These are phyloP conservation scores for Aradophagus sp. DNA, from an alignment of 1,140 invertebrate genomes.

Conservation along the genomic window DNA sequence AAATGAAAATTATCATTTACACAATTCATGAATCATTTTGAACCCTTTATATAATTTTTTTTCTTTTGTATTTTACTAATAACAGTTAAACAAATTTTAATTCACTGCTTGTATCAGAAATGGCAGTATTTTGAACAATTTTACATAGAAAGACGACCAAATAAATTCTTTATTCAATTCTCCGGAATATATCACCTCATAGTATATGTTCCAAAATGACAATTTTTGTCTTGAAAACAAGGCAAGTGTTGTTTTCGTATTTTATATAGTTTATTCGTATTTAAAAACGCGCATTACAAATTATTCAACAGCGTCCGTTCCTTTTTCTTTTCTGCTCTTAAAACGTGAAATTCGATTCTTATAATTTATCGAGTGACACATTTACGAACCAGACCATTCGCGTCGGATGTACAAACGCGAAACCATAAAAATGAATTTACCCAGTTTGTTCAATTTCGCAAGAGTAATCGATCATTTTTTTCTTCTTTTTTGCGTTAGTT, in stretches of 20 bases:
- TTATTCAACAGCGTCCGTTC: constrained; percentile 13
- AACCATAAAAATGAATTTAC: constrained; percentile 20
- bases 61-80: too few relatives aligned
- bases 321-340: not conserved
- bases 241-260: constrained; percentile 21
- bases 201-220: constrained; percentile 13
- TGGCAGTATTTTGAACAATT: constrained; percentile 6
- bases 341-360: constrained; percentile 3
- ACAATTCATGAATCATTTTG: too few relatives aligned
- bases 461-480: constrained; percentile 48
- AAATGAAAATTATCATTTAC: too few relatives aligned
- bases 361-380: not conserved
- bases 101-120: not conserved
- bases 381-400: constrained; percentile 12
- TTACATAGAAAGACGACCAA: not conserved
- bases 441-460: constrained; percentile 37
- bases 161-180: constrained; percentile 13
- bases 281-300: constrained; percentile 19
- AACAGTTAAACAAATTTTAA: not conserved
- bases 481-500: constrained; percentile 13
- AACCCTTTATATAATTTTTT: too few relatives aligned
- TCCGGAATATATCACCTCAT: constrained; percentile 10
- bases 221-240: constrained; percentile 35
- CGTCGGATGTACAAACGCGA: constrained; percentile 20
- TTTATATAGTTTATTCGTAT: constrained; percentile 32